A percentile compares a stretch with the other conserved stretches of the same genome.
Evolutionary conservation across 1,140 invertebrate species (phyloP).

Genomic region (Sipha flava): DNA sequence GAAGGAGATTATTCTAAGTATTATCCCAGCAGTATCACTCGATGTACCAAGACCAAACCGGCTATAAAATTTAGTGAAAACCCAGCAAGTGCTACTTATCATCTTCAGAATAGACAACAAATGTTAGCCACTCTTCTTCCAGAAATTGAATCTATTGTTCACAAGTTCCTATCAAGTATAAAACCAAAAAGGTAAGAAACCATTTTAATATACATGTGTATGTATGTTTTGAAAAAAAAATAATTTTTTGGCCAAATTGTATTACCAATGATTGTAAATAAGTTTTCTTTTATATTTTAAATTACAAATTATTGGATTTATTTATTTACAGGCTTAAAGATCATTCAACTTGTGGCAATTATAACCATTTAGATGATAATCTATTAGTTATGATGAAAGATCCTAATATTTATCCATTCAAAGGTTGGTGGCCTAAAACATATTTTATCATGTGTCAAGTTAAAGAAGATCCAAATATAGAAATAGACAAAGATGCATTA

Average conservation of each 20-base stretch:
- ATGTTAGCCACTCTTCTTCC: constrained; percentile 35
- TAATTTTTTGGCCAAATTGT: too few relatives aligned
- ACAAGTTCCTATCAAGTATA: constrained; percentile 31
- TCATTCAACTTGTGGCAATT: not conserved
- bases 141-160: constrained; percentile 35
- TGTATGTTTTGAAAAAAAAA: too few relatives aligned
- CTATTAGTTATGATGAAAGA: constrained; percentile 1
- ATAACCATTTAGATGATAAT: not conserved
- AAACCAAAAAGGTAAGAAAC: constrained; percentile 34
- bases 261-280: too few relatives aligned
- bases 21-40: constrained; percentile 33
- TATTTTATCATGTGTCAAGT: constrained; percentile 2
- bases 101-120: constrained; percentile 30
- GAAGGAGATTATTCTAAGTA: constrained; percentile 23
- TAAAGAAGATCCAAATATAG: constrained; percentile 18
- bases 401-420: constrained; percentile 20
- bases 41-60: constrained; percentile 33
- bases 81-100: constrained; percentile 25
- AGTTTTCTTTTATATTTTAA: not conserved
- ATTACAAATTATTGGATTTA: not conserved
- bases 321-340: constrained; percentile 11
- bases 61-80: constrained; percentile 34
- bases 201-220: not conserved
- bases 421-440: constrained; percentile 22
- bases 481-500: not conserved